These are phyloP conservation scores for Globia sparganii DNA, from an alignment of 2,888 invertebrate species.

Conservation along the genomic window DNA sequence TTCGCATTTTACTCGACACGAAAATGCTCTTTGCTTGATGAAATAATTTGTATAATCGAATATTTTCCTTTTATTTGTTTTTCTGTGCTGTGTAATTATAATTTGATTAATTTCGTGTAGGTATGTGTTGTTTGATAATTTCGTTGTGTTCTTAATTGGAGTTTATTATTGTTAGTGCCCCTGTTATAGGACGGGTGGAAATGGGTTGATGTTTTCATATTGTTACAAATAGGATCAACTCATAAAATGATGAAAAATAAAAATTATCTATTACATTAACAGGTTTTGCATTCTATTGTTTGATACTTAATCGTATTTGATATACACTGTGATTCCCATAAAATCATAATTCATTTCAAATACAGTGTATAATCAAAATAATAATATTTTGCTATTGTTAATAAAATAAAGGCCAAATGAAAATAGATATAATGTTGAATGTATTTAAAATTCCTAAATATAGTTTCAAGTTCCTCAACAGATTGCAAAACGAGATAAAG, in stretches of 20 bases:
- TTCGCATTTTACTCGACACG: conserved; percentile 67
- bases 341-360: neutral
- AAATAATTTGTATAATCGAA: conserved; percentile 70
- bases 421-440: neutral
- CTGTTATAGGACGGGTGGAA: conserved; percentile 8
- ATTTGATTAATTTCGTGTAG: conserved; percentile 49
- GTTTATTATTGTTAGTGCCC: conserved; percentile 24
- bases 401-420: too few relatives aligned
- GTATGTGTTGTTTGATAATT: conserved; percentile 38
- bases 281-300: neutral
- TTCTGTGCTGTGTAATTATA: conserved; percentile 49
- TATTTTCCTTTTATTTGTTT: conserved; percentile 56
- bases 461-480: neutral
- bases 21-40: conserved; percentile 74
- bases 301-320: neutral
- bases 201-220: conserved; percentile 19
- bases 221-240: neutral
- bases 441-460: neutral
- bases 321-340: neutral
- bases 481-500: conserved; percentile 13
- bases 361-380: neutral
- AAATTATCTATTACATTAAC: neutral
- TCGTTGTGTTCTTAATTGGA: conserved; percentile 29
- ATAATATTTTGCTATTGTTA: neutral
- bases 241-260: neutral